Evolutionary conservation across 2,888 invertebrate genomes (phyloP).

Genomic region (Xestia sexstrigata): DNA sequence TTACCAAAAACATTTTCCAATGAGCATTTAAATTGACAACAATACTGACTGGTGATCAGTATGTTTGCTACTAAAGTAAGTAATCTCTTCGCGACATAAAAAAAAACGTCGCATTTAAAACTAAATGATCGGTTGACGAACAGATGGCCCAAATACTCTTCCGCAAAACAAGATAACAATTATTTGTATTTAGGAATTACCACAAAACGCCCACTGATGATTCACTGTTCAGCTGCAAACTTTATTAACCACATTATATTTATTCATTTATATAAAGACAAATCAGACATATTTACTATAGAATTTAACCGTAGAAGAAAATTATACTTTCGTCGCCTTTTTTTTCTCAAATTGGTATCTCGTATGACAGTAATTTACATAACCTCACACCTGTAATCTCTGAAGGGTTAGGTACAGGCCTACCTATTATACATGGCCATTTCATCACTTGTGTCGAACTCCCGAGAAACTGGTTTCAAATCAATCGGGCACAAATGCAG

Average conservation of each 20-base stretch:
- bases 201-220: conserved; percentile 39
- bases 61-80: not conserved
- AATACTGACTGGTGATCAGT: not conserved
- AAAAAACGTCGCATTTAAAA: not conserved
- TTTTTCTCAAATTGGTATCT: not conserved
- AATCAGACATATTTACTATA: not conserved
- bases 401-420: not conserved
- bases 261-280: not conserved
- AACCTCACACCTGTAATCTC: not conserved
- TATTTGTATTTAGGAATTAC: conserved; percentile 20
- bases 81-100: not conserved
- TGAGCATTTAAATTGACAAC: not conserved
- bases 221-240: conserved; percentile 14
- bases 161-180: conserved; percentile 30
- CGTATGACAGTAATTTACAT: not conserved
- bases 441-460: not conserved
- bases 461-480: no score
- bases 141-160: conserved; percentile 14
- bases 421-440: not conserved
- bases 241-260: not conserved
- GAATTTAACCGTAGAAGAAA: no score
- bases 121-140: not conserved
- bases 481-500: not conserved
- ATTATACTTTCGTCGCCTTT: not conserved
- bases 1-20: not conserved